These are phyloP conservation scores for Sarcophaga variegata DNA, from an alignment of 2,888 invertebrate species.

Conservation along the genomic window DNA sequence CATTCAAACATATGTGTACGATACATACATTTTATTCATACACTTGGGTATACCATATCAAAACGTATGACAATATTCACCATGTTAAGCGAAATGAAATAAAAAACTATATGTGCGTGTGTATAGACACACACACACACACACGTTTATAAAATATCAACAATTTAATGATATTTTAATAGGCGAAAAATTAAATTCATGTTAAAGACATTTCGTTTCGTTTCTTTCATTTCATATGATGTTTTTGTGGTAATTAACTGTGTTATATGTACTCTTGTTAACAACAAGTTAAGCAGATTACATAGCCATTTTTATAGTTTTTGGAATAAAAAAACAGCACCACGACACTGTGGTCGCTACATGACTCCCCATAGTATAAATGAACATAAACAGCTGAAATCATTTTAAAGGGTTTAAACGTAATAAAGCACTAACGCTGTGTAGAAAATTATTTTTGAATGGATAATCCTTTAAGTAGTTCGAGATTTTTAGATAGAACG, in stretches of 20 bases:
- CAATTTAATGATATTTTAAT: conserved; percentile 48
- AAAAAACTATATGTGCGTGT: too few relatives aligned
- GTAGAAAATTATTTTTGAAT: too few relatives aligned
- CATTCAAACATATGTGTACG: too few relatives aligned
- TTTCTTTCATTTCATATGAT: neutral
- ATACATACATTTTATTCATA: too few relatives aligned
- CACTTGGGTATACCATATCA: too few relatives aligned
- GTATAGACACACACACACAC: too few relatives aligned
- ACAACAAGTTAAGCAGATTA: conserved; percentile 29
- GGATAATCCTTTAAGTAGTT: neutral
- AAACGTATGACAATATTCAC: too few relatives aligned
- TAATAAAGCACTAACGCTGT: too few relatives aligned
- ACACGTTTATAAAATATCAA: conserved; percentile 3
- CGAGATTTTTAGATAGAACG: too few relatives aligned
- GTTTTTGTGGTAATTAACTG: neutral
- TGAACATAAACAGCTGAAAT: conserved; percentile 1
- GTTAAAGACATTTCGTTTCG: neutral
- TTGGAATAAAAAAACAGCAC: neutral
- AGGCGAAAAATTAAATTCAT: conserved; percentile 33
- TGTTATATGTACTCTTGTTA: neutral
- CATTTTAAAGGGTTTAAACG: neutral
- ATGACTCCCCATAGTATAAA: neutral
- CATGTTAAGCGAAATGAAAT: too few relatives aligned
- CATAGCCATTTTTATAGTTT: neutral
- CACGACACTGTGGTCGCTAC: neutral